Base-by-base conservation (phyloP, 1,140 invertebrate species). In the Magallana ariakensis region DNA sequence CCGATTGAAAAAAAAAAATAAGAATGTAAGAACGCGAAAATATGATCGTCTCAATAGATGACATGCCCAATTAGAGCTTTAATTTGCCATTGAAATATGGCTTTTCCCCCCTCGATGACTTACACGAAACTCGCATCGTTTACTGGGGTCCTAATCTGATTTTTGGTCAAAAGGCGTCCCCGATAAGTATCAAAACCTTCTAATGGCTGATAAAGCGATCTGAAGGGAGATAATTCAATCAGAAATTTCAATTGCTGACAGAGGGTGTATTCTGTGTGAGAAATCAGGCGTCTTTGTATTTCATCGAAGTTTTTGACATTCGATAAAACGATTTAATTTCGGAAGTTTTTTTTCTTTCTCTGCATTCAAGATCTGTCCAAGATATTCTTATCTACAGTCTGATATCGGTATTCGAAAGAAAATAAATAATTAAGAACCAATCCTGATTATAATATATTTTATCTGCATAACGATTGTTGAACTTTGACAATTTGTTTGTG, bases 141-240 rank as follows among this genome's bases (percentile, higher is more conserved):
- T 75, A 26, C 22, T 26, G 8, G 66, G 16, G 66, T 46, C 33
- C 33, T 75, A 75, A 75, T 75, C 66, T 13, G 66, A 75, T 75
- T 22, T 75, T 46, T 75, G 22, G 22, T 26, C 66, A 19, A 75
- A 75, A 75, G 66, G 66, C 22, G 19, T 19, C 33, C n/a, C 66
- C 10, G 66, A 75, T 75, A 75, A 75, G 22, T 33, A 75, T 75
- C 66, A 19, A 26, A 75, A 75, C 66, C 66, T 22, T 22, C 66
- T 75, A 75, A 75, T 75, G 22, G 22, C 22, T 75, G 66, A 75
- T 75, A 75, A 75, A 26, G 22, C 22, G 66, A 75, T 75, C 13
- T 75, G 66, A 75, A 75, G 66, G 22, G 66, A 75, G 66, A 75
- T 75, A 75, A 75, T 75, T 75, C 66, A 46, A 75, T 75, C 66